phyloP scores from a whole-genome alignment of 2,888 invertebrate species.

The Harpalus rubripes region DNA sequence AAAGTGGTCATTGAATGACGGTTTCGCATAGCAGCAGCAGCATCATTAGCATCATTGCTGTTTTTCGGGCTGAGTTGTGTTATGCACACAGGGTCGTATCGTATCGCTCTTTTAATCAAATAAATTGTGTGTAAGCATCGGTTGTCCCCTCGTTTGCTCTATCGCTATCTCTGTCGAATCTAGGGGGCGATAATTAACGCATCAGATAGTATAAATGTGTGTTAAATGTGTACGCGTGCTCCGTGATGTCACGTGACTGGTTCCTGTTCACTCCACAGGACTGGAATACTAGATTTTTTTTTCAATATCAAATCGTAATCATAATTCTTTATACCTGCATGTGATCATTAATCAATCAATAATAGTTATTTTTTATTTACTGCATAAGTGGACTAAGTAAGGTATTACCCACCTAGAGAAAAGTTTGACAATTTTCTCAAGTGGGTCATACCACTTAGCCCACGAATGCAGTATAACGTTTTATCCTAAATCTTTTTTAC shows the following conservation, averaged over 20 bases:
- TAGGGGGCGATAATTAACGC: conserved; percentile 67
- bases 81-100: conserved; percentile 47
- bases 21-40: conserved; percentile 19
- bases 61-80: conserved; percentile 22
- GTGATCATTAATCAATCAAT: too few relatives aligned
- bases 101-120: conserved; percentile 66
- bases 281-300: not conserved
- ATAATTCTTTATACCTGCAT: too few relatives aligned
- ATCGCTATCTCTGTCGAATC: conserved; percentile 61
- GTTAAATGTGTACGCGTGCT: conserved; percentile 74
- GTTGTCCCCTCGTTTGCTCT: conserved; percentile 45
- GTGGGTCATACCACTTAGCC: too few relatives aligned
- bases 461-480: too few relatives aligned
- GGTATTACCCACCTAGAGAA: too few relatives aligned
- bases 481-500: too few relatives aligned
- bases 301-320: too few relatives aligned
- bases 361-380: too few relatives aligned
- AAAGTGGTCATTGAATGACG: conserved; percentile 22
- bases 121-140: conserved; percentile 66
- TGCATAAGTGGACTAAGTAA: too few relatives aligned
- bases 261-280: conserved; percentile 1
- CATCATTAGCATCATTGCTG: conserved; percentile 34
- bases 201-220: conserved; percentile 74
- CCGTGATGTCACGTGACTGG: conserved; percentile 8
- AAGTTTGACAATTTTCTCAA: too few relatives aligned